Base-by-base conservation (phyloP, 2,113 vertebrate species). In the Onychostruthus taczanowskii region DNA sequence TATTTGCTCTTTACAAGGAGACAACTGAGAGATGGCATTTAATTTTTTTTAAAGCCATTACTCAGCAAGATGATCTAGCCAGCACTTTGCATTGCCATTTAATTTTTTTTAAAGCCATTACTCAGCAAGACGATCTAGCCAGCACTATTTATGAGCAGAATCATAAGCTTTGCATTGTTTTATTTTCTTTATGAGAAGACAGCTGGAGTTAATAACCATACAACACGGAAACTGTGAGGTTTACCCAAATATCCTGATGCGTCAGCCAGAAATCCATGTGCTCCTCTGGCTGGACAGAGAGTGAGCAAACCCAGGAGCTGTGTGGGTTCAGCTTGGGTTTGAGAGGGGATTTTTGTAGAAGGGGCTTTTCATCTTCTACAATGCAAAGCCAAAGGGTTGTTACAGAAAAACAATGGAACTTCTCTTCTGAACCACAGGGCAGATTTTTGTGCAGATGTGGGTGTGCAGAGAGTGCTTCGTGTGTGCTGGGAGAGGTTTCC, bases 381-480 rank as follows among this genome's bases (percentile, higher is more conserved):
- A 28, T 37, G 46, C 18, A 86, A 68, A 90, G 56, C 31, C 46
- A 41, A 43, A 50, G 22, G 35, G 31, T 52, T 1, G 0, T 30
- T 43, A 21, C 17, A 58, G 43, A 8, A 70, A 88, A 84, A 28
- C 0, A 2, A 73, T 31, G 44, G 37, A 39, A 7, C 16, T n/a
- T 16, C 18, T 50, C 16, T n/a, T 55, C 24, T 37, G 72, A 78
- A 10, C 39, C 49, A 26, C 10, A 1, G 10, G 10, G 59, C 56
- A 90, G 39, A 66, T 11, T 22, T 87, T 61, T 18, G 24, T 27
- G 64, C 23, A 11, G 44, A 6, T 43, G 59, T 69, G 56, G n/a
- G 24, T 44, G 47, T 30, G 43, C 26, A 82, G 62, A 2, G 33
- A 59, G 28, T 0, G 10, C 43, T 78, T 50, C 0, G 1, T 43